Conservation (phyloP, 1,140 invertebrate genomes). For the Plutomurus gul region DNA sequence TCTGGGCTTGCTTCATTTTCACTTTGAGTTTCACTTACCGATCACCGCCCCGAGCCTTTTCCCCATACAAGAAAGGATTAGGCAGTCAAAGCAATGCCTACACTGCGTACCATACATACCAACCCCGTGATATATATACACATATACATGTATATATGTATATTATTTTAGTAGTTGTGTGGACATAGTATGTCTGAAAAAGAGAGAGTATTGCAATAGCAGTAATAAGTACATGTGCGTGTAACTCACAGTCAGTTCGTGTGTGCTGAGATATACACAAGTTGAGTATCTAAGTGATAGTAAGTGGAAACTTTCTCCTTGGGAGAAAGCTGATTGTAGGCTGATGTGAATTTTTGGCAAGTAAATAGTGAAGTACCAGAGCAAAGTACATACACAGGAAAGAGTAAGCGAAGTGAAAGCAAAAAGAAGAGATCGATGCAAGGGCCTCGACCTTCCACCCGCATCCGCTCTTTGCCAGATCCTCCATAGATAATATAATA, state of each 20-base stretch:
- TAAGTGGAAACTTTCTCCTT: neutral
- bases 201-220: no score
- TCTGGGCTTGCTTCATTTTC: neutral
- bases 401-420: neutral
- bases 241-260: no score
- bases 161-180: no score
- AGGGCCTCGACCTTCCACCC: slow-evolving; percentile 42
- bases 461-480: slow-evolving; percentile 36
- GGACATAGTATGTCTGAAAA: no score
- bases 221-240: no score
- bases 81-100: no score
- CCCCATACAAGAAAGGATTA: neutral
- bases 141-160: no score
- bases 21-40: neutral
- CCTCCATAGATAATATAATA: slow-evolving; percentile 28
- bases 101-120: no score
- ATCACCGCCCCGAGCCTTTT: neutral
- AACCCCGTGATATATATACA: no score
- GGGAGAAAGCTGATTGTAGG: slow-evolving; percentile 22
- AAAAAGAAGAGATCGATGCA: slow-evolving; percentile 35
- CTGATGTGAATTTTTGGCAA: neutral
- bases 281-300: neutral
- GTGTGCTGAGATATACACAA: no score
- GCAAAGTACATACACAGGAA: neutral
- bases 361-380: neutral